Conservation (phyloP, 2,113 vertebrate species). For the Trogon surrucura region DNA sequence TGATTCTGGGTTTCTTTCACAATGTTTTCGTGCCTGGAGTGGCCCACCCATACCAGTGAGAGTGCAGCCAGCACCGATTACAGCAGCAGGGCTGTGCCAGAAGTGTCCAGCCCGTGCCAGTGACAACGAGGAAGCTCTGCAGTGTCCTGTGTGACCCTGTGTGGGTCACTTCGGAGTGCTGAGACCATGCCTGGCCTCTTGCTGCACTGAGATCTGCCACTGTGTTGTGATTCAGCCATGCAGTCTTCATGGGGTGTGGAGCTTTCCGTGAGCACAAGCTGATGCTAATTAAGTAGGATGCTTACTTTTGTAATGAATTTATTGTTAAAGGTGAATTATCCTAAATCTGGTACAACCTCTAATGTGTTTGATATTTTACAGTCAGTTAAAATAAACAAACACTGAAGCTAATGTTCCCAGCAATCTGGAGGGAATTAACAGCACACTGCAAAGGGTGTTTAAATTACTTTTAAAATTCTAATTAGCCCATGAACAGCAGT, state of each 20-base stretch:
- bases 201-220: neutral
- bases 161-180: accelerated
- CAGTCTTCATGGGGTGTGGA: accelerated
- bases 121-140: neutral
- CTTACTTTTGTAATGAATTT: neutral
- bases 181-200: neutral
- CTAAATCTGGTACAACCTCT: neutral
- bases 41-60: neutral
- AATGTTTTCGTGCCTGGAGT: neutral
- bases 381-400: conserved; percentile 50
- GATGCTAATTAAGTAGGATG: neutral
- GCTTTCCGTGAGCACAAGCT: neutral
- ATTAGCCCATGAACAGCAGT: neutral
- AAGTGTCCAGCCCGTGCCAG: neutral
- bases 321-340: conserved; percentile 15
- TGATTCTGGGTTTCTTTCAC: neutral
- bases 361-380: conserved; percentile 32
- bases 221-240: neutral
- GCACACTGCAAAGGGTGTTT: neutral
- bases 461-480: conserved; percentile 43
- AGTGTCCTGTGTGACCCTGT: neutral
- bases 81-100: neutral
- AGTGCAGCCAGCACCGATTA: neutral
- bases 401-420: conserved; percentile 27
- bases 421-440: conserved; percentile 57